Conservation (phyloP, 2,113 vertebrate species). For the Perca schrenkii region DNA sequence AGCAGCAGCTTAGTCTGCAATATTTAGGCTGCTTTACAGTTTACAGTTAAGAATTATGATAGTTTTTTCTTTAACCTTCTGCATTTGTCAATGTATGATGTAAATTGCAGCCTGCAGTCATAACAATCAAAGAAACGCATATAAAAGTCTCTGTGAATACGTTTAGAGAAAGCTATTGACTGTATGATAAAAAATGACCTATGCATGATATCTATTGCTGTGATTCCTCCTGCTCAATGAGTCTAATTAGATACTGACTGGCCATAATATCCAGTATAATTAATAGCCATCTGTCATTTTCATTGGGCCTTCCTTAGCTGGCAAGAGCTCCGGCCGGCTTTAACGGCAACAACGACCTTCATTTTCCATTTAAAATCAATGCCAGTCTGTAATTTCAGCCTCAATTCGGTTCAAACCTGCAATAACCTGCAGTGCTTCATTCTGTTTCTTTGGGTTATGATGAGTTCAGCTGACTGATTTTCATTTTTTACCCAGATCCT, state of each 20-base stretch:
- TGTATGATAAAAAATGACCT: slow-evolving; percentile 41
- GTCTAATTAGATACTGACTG: slow-evolving; percentile 74
- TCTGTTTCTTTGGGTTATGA: slow-evolving; percentile 47
- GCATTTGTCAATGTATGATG: neutral
- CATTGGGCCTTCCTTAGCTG: slow-evolving; percentile 54
- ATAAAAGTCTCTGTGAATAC: slow-evolving; percentile 22
- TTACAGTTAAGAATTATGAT: neutral
- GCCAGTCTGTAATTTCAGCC: slow-evolving; percentile 58
- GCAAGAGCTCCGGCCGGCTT: slow-evolving; percentile 40
- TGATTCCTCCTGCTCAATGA: slow-evolving; percentile 55
- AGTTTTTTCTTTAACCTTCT: neutral
- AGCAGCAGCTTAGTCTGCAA: neutral
- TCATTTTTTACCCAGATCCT: neutral
- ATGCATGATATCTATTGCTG: slow-evolving; percentile 43
- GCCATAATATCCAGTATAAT: slow-evolving; percentile 68
- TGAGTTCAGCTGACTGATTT: slow-evolving; percentile 44
- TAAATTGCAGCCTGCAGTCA: neutral
- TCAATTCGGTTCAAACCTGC: slow-evolving; percentile 36
- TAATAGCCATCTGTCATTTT: slow-evolving; percentile 74
- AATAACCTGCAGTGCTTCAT: slow-evolving; percentile 34
- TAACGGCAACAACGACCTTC: slow-evolving; percentile 72
- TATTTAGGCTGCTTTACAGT: slow-evolving; percentile 2
- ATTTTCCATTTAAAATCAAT: slow-evolving; percentile 72
- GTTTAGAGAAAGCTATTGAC: slow-evolving; percentile 40
- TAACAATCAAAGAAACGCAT: slow-evolving; percentile 20